Percentiles rank a stretch among this genome's conserved stretches.
These are phyloP conservation scores for Felis chaus DNA, from an alignment of 2,113 vertebrate genomes.

Conservation along the genomic window DNA sequence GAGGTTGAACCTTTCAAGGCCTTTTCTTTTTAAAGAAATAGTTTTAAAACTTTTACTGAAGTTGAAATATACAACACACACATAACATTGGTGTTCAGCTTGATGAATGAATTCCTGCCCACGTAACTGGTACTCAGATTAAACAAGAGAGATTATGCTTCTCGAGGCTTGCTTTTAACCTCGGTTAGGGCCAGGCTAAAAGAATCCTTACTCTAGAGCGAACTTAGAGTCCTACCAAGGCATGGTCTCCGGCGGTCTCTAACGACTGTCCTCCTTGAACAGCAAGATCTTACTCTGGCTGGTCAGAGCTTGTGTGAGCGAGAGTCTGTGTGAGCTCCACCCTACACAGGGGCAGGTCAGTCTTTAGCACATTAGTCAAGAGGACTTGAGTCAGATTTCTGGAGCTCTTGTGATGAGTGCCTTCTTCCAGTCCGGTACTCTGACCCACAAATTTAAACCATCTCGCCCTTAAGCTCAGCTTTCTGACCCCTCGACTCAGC, in stretches of 20 bases:
- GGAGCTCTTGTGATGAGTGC: not conserved
- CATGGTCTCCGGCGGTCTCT: not conserved
- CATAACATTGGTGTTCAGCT: not conserved
- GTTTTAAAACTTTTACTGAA: slow-evolving; percentile 36
- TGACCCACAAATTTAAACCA: not conserved
- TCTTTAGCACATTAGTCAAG: not conserved
- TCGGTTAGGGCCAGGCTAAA: not conserved
- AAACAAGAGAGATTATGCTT: not conserved
- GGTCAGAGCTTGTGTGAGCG: not conserved
- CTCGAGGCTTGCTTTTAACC: not conserved
- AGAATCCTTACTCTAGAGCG: not conserved
- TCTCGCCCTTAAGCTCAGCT: not conserved
- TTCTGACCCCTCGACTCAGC: not conserved
- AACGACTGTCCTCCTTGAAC: not conserved
- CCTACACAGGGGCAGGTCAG: not conserved
- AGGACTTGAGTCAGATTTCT: not conserved
- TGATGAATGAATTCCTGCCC: slow-evolving; percentile 2
- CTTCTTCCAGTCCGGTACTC: not conserved
- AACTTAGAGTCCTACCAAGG: not conserved
- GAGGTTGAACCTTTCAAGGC: not conserved
- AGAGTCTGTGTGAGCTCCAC: not conserved
- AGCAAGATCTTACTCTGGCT: not conserved
- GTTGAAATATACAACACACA: slow-evolving; percentile 7
- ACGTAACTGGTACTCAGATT: not conserved
- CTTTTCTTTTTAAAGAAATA: not conserved